These are phyloP conservation scores for Regulus satrapa DNA, from an alignment of 2,113 vertebrate genomes.

Conservation along the genomic window DNA sequence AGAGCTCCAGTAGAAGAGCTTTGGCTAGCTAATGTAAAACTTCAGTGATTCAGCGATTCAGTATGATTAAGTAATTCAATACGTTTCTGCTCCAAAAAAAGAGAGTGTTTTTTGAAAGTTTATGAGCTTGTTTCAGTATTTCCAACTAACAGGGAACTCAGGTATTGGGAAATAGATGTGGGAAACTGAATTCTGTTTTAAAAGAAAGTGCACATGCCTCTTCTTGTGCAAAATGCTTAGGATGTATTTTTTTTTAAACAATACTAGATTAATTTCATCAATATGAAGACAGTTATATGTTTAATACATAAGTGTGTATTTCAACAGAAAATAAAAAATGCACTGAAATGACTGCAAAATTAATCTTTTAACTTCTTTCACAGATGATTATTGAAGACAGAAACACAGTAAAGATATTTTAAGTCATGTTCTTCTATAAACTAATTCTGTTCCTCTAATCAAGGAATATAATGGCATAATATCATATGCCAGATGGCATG, in stretches of 20 bases:
- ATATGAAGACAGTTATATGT: background rate
- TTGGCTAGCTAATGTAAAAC: background rate
- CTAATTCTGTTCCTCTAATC: constrained; percentile 32
- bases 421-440: constrained; percentile 17
- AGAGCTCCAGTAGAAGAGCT: background rate
- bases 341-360: background rate
- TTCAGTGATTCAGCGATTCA: too few relatives aligned
- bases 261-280: background rate
- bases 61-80: background rate
- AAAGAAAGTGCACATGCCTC: background rate
- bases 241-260: background rate
- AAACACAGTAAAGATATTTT: constrained; percentile 35
- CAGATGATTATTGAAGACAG: background rate
- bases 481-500: background rate
- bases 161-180: background rate
- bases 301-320: background rate
- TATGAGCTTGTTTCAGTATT: background rate
- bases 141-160: background rate
- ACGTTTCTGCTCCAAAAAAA: background rate
- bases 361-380: background rate
- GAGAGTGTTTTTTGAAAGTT: background rate
- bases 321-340: background rate
- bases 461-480: constrained; percentile 35
- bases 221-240: background rate
- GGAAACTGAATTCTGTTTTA: background rate